Evolutionary conservation across 2,113 vertebrate species (phyloP).

Genomic region (Dasyornis broadbenti): DNA sequence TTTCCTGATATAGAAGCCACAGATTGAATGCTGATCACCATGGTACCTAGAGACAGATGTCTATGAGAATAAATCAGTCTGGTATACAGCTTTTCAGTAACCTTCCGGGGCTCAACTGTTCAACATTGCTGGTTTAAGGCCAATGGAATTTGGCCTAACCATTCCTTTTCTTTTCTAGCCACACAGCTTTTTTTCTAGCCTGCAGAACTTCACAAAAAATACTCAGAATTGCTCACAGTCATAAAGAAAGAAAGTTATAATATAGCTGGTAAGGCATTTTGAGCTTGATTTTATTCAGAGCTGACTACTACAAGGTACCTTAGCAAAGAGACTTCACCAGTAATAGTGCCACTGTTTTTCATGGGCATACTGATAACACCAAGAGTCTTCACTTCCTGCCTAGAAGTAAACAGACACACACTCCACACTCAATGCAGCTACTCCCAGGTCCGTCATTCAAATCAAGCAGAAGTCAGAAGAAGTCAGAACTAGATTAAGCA

Average conservation of each 20-base stretch:
- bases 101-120: neutral
- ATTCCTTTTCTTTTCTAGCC: neutral
- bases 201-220: neutral
- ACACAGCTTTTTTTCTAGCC: neutral
- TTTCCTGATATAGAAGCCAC: neutral
- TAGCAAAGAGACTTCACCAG: neutral
- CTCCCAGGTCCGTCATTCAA: accelerated
- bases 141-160: neutral
- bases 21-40: neutral
- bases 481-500: neutral
- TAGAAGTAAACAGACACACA: neutral
- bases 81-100: neutral
- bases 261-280: neutral
- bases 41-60: neutral
- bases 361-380: neutral
- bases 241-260: neutral
- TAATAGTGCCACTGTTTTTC: neutral
- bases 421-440: accelerated
- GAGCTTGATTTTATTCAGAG: neutral
- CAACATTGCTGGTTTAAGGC: neutral
- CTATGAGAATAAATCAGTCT: neutral
- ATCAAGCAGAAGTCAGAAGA: neutral
- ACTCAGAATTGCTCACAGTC: neutral
- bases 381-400: neutral
- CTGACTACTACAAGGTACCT: neutral